Evolutionary conservation across 2,888 invertebrate species (phyloP).

Genomic region (Leptinotarsa tumamoca): DNA sequence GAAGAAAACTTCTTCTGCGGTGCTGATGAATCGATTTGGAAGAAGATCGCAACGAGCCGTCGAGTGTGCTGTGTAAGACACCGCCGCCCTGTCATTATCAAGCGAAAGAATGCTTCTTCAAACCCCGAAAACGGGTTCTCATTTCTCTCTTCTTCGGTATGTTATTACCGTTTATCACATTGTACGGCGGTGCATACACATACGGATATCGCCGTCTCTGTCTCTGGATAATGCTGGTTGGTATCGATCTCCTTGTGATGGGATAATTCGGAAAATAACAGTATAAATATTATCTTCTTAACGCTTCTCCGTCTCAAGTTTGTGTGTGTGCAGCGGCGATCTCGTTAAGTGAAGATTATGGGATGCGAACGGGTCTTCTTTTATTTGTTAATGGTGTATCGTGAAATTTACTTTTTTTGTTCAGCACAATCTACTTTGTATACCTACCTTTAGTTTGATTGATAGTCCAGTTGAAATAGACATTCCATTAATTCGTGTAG

Average conservation of each 20-base stretch:
- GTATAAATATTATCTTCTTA: constrained; percentile 34
- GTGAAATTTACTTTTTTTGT: background rate
- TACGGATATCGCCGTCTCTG: background rate
- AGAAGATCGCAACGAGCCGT: constrained; percentile 14
- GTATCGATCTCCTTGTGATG: constrained; percentile 41
- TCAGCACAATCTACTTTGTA: background rate
- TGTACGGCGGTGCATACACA: constrained; percentile 28
- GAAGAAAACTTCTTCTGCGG: constrained; percentile 30
- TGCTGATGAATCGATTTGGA: constrained; percentile 36
- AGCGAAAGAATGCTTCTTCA: constrained; percentile 48
- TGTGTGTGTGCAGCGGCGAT: constrained; percentile 12
- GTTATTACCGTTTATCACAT: constrained; percentile 47
- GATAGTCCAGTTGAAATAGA: too few relatives aligned
- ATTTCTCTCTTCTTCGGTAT: constrained; percentile 35
- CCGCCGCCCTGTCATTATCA: constrained; percentile 49
- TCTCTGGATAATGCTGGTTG: background rate
- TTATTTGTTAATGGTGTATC: background rate
- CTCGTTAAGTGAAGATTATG: constrained; percentile 24
- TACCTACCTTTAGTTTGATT: too few relatives aligned
- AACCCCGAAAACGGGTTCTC: constrained; percentile 45
- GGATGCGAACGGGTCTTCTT: constrained; percentile 8
- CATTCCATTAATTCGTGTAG: too few relatives aligned
- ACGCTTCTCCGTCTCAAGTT: constrained; percentile 15
- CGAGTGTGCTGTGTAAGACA: constrained; percentile 33
- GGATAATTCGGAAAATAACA: constrained; percentile 40